phyloP scores from a whole-genome alignment of 2,113 vertebrate genomes.

The Vulpes lagopus region DNA sequence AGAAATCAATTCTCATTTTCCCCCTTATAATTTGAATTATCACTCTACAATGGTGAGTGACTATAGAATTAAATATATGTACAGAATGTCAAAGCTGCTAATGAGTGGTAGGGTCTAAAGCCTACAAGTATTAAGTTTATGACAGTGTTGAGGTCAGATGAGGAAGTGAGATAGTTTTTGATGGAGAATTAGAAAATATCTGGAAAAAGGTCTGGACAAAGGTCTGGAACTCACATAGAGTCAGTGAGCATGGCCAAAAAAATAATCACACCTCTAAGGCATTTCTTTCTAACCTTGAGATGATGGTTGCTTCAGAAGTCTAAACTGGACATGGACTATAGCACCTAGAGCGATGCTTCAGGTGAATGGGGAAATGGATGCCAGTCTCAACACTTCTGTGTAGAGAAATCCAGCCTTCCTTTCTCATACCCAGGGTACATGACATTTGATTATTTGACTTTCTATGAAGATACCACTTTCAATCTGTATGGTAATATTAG shows the following conservation, averaged over 20 bases:
- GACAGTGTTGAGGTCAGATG: neutral
- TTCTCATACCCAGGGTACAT: neutral
- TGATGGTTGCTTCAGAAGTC: neutral
- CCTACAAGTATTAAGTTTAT: neutral
- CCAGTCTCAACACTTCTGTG: neutral
- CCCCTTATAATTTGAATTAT: constrained; percentile 6
- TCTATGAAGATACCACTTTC: neutral
- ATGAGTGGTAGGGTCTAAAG: neutral
- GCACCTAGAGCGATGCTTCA: neutral
- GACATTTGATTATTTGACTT: neutral
- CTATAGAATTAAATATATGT: neutral
- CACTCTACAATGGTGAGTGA: neutral
- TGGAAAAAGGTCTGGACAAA: neutral
- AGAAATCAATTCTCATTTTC: constrained; percentile 33
- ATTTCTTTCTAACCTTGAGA: neutral
- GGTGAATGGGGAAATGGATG: neutral
- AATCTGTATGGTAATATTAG: neutral
- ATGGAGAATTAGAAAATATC: constrained; percentile 41
- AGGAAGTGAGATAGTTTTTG: neutral
- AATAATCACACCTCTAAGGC: neutral
- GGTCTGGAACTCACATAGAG: neutral
- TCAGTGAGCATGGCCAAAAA: neutral
- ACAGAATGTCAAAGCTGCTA: neutral
- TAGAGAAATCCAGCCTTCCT: neutral
- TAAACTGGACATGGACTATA: neutral